Conservation (phyloP, 2,113 vertebrate species). For the Paradisaea rubra region DNA sequence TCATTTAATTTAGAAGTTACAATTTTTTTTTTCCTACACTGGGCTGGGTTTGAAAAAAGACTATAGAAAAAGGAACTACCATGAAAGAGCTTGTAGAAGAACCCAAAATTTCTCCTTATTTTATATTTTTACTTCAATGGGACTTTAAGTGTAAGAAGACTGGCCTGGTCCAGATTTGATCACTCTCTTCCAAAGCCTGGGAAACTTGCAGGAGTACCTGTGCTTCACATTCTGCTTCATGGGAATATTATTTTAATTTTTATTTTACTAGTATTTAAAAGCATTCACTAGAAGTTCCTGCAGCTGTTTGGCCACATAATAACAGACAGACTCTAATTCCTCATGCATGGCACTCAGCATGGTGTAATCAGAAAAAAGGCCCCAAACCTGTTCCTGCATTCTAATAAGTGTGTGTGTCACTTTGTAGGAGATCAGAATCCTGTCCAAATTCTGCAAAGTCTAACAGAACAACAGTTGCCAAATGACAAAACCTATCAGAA, state of each 20-base stretch:
- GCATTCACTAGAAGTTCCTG: background rate
- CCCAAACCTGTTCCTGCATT: conserved; percentile 26
- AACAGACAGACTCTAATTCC: conserved; percentile 19
- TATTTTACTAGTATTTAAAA: conserved; percentile 20
- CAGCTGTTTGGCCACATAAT: conserved; percentile 20
- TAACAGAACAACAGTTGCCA: conserved; percentile 41
- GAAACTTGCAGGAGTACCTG: background rate
- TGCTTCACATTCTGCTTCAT: background rate
- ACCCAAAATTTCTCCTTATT: background rate
- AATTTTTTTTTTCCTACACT: background rate
- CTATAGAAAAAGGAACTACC: background rate
- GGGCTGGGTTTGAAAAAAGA: background rate
- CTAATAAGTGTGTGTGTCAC: background rate
- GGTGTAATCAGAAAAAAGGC: conserved; percentile 25
- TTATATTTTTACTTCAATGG: background rate
- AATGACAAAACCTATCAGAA: conserved; percentile 51
- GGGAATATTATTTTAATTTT: background rate
- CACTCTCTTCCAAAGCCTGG: background rate
- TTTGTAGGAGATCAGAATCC: conserved; percentile 45
- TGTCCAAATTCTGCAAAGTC: conserved; percentile 30
- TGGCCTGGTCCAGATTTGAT: background rate
- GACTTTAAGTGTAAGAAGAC: background rate
- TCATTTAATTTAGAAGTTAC: background rate
- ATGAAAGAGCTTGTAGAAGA: background rate
- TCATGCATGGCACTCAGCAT: conserved; percentile 32